Evolutionary conservation across 2,888 invertebrate genomes (phyloP).

Genomic region (Hypomecis atomaria): DNA sequence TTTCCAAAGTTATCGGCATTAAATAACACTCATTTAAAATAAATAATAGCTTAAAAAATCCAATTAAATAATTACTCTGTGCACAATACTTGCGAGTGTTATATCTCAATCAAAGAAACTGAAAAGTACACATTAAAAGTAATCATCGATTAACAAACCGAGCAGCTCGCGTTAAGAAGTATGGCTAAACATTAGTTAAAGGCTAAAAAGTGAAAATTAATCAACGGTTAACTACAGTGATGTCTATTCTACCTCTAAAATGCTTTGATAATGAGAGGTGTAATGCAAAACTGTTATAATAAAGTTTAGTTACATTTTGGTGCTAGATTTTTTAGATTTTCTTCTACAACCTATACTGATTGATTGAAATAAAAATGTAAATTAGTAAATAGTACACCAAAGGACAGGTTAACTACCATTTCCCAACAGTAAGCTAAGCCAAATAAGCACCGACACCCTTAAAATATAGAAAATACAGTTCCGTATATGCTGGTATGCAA

Average conservation of each 20-base stretch:
- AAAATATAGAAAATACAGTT: slow-evolving; percentile 8
- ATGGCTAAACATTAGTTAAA: slow-evolving; percentile 36
- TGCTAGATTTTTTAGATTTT: slow-evolving; percentile 11
- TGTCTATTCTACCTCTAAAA: slow-evolving; percentile 36
- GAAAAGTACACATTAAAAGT: slow-evolving; percentile 14
- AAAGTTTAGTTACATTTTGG: slow-evolving; percentile 36
- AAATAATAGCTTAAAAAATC: slow-evolving; percentile 19
- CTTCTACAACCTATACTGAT: slow-evolving; percentile 19
- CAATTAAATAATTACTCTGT: slow-evolving; percentile 31
- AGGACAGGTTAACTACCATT: slow-evolving; percentile 58
- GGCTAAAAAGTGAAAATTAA: slow-evolving; percentile 36
- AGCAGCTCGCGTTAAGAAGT: slow-evolving; percentile 19
- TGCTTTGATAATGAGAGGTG: slow-evolving; percentile 43
- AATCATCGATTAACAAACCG: slow-evolving; percentile 20
- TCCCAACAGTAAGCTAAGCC: slow-evolving; percentile 56
- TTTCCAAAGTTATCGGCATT: slow-evolving; percentile 10
- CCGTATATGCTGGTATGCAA: not conserved
- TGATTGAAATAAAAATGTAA: slow-evolving; percentile 18
- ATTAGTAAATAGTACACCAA: slow-evolving; percentile 58
- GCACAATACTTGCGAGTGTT: slow-evolving; percentile 37
- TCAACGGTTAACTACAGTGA: slow-evolving; percentile 35
- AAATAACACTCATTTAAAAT: slow-evolving; percentile 30
- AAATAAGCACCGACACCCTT: slow-evolving; percentile 50
- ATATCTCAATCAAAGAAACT: slow-evolving; percentile 27
- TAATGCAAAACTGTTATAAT: slow-evolving; percentile 28